Conservation (phyloP, 2,797 vertebrate genomes). For the Gymnopithys bicolor region DNA sequence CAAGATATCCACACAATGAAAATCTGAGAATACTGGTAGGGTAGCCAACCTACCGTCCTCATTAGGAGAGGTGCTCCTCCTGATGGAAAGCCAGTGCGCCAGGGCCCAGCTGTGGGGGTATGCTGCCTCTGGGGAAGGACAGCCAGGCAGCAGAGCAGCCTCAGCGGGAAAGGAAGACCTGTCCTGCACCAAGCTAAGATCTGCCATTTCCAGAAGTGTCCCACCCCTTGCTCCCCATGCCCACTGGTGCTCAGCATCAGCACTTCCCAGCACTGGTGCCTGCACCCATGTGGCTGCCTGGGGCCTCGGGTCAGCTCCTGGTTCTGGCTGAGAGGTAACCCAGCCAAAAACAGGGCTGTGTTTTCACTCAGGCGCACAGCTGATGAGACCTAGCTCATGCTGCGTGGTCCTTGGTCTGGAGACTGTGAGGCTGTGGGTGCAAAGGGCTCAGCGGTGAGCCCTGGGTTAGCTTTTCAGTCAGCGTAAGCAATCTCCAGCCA, state of each 20-base stretch:
- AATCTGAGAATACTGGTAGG: neutral
- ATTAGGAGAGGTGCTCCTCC: neutral
- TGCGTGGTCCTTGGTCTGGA: fast-evolving
- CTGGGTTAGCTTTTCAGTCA: neutral
- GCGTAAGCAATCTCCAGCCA: neutral
- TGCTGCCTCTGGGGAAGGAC: neutral
- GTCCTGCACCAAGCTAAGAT: neutral
- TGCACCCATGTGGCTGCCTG: fast-evolving
- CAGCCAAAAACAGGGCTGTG: neutral
- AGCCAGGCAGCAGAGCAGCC: neutral
- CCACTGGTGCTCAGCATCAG: neutral
- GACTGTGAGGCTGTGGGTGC: neutral
- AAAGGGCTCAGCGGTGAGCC: neutral
- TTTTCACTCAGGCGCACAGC: neutral
- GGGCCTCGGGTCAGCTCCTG: neutral
- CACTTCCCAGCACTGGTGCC: fast-evolving
- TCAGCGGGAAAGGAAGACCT: neutral
- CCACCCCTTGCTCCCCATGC: neutral
- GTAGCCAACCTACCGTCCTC: neutral
- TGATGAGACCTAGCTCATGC: neutral
- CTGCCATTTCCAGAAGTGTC: neutral
- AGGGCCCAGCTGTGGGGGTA: neutral
- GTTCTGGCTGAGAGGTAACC: neutral
- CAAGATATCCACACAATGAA: neutral
- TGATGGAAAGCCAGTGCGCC: fast-evolving